Conservation (phyloP, 2,113 vertebrate species). For the Columbina picui region DNA sequence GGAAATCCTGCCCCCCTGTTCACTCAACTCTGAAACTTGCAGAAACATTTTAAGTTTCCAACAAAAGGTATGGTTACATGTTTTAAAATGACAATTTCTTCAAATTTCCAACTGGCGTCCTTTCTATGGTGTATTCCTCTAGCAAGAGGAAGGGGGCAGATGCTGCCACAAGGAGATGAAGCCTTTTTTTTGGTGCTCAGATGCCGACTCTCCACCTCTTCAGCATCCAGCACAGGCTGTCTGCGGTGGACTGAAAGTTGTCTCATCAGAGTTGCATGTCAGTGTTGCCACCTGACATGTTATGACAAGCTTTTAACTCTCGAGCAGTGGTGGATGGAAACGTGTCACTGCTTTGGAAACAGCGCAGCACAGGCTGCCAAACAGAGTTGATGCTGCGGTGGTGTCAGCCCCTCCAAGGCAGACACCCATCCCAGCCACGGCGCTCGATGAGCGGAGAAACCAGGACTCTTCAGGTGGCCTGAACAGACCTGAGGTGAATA, state of each 20-base stretch:
- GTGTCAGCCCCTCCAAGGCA: not conserved
- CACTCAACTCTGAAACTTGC: not conserved
- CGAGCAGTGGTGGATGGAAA: not conserved
- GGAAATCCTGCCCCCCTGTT: not conserved
- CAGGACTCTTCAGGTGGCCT: not conserved
- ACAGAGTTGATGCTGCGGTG: not conserved
- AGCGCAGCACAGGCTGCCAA: not conserved
- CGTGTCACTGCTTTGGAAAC: not conserved
- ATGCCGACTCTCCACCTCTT: not conserved
- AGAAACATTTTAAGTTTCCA: not conserved
- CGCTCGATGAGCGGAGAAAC: accelerated
- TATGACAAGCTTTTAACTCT: conserved; percentile 29
- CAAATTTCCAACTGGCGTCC: not conserved
- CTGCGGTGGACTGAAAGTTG: not conserved
- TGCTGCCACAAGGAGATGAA: not conserved
- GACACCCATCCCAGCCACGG: not conserved
- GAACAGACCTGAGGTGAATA: not conserved
- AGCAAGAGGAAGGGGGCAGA: not conserved
- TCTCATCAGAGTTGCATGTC: not conserved
- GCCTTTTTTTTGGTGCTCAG: not conserved
- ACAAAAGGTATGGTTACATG: not conserved
- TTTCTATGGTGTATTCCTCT: not conserved
- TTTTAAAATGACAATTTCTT: not conserved
- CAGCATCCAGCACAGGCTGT: not conserved
- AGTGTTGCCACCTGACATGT: not conserved